These are phyloP conservation scores for Coturnix japonica DNA, from an alignment of 2,113 vertebrate genomes.

Conservation along the genomic window DNA sequence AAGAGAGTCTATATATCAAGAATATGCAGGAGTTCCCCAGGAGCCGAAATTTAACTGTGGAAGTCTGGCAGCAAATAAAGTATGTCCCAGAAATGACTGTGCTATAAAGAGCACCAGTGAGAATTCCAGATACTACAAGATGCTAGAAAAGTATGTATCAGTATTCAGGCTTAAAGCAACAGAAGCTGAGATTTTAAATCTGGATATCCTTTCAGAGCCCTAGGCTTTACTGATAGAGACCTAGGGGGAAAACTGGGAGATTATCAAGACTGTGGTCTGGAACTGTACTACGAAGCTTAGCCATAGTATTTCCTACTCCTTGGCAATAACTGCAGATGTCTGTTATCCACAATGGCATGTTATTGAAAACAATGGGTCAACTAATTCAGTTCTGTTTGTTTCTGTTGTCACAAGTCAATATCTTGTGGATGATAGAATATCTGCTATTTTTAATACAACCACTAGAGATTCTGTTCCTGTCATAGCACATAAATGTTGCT, in stretches of 20 bases:
- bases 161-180: conserved; percentile 64
- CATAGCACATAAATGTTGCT: not conserved
- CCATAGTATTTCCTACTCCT: conserved; percentile 12
- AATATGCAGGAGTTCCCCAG: not conserved
- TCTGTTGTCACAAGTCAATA: not conserved
- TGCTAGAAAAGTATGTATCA: conserved; percentile 67
- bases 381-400: conserved; percentile 20
- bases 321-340: not conserved
- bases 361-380: not conserved
- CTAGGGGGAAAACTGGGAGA: conserved; percentile 50
- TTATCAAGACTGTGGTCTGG: conserved; percentile 41
- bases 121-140: conserved; percentile 60
- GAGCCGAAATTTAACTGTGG: conserved; percentile 47
- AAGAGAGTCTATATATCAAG: not conserved
- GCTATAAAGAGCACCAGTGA: conserved; percentile 57
- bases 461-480: not conserved
- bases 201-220: conserved; percentile 56
- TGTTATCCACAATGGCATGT: not conserved
- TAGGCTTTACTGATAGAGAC: conserved; percentile 53
- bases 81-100: conserved; percentile 43
- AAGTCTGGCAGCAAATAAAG: conserved; percentile 43
- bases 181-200: conserved; percentile 45
- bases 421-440: not conserved
- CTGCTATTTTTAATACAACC: not conserved
- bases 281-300: conserved; percentile 51